Evolutionary conservation across 1,140 invertebrate species (phyloP), one percentile per base, ranked within the genome.

Genomic region (Rhopalosiphum maidis): DNA sequence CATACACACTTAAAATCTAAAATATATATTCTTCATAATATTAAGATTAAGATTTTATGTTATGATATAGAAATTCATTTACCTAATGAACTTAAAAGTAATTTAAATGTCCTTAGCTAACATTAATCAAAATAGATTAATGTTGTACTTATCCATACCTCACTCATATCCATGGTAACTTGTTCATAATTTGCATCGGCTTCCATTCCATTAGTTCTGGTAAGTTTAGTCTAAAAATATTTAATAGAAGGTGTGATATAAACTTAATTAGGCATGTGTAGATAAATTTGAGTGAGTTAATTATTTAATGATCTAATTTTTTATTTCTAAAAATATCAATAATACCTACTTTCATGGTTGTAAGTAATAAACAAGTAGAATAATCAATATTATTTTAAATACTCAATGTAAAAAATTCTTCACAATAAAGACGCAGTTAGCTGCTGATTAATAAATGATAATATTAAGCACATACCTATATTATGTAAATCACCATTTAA

Each of bases 141-240:
- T 43, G 89, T 87, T 48, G 25, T 88, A 87, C 35, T 43, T 77
- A 82, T 55, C 46, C 88, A 94, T 94, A 94, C 94, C 94, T 94
- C 94, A 94, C 94, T 94, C 94, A 94, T 93, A 60, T 94, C 94
- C 94, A 94, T 94, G 11, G 94, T 94, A 51, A 94, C 90, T 60
- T 93, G 92, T 90, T 94, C 94, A 89, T 94, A 94, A 83, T 94
- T 94, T 90, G 93, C 93, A 93, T 94, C 94, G 25, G 60, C 88
- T 91, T 94, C 94, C 43, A 85, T 41, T 55, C 55, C 68, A 87
- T 91, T 92, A n/a, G 55, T 46, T 93, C 41, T 77, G 35, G 55
- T 89, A 90, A 43, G 54, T 90, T 90, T 90, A 90, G 23, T 68
- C 89, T 90, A 46, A 90, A 90, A 60, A 90, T 68, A 90, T 55